phyloP scores from a whole-genome alignment of 1,140 invertebrate species.

The Aphaenogaster floridana region DNA sequence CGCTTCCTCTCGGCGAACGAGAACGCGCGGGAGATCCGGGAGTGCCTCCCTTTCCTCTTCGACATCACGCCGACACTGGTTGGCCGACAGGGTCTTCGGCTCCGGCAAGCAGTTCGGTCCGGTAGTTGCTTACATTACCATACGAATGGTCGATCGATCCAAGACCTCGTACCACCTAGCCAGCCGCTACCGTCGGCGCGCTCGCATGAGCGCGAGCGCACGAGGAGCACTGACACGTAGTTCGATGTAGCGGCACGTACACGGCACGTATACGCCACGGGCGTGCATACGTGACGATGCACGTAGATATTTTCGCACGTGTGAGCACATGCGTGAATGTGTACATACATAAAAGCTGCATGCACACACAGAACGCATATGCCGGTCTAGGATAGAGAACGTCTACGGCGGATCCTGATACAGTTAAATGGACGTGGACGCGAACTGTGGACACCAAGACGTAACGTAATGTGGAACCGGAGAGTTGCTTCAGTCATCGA shows the following conservation, averaged over 20 bases:
- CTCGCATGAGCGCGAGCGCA: constrained; percentile 47
- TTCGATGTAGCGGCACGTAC: constrained; percentile 54
- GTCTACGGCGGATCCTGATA: constrained; percentile 13
- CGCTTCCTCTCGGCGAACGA: constrained; percentile 7
- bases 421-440: not conserved
- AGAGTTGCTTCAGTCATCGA: constrained; percentile 64
- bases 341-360: constrained; percentile 7
- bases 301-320: not conserved
- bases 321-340: not conserved
- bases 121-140: constrained; percentile 85
- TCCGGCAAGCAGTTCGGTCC: constrained; percentile 83
- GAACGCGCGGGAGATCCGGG: constrained; percentile 47
- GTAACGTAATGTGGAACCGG: not conserved
- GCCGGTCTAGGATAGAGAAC: constrained; percentile 15
- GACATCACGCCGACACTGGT: constrained; percentile 68
- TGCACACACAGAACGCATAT: not conserved
- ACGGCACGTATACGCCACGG: constrained; percentile 42
- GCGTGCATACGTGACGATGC: constrained; percentile 34
- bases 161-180: constrained; percentile 74
- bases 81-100: constrained; percentile 74
- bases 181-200: constrained; percentile 35
- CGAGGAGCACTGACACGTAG: constrained; percentile 56
- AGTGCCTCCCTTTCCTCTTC: constrained; percentile 70
- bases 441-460: constrained; percentile 2
- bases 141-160: constrained; percentile 85